Base-by-base conservation (phyloP, 2,113 vertebrate genomes). In the Sterrhoptilus dennistouni region DNA sequence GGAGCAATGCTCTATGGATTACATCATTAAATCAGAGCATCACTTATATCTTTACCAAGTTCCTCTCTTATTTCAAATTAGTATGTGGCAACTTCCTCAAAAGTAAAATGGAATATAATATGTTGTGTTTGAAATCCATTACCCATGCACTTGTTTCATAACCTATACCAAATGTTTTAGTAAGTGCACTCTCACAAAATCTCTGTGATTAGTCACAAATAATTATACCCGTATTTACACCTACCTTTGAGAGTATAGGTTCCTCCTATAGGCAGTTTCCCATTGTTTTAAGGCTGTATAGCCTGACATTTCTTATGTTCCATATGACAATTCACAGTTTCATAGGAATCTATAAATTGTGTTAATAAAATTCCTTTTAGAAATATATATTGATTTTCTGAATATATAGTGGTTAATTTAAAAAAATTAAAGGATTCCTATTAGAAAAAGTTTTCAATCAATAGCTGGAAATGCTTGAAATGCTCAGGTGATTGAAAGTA, bases 191-290 rank as follows among this genome's bases (percentile, higher is more conserved):
- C 70, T 95, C 69, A 85, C 27, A 57, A 74, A 91, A 38, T 42
- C 33, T 91, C 44, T 68, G 45, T 66, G 76, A 87, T 84, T 80
- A 79, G 45, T 80, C 53, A 69, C 33, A 93, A 91, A 60, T 92
- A 89, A 94, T 94, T 87, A 61, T 54, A 82, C 72, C 56, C 47
- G 50, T 80, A 92, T 95, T 95, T 93, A 70, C 64, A 45, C n/a
- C 25, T 81, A 31, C 11, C 3, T 64, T 93, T 90, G 76, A 65
- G 22, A 88, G 35, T 38, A 77, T 12, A 77, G 66, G 23, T 90
- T 42, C 61, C 59, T 79, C 54, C 75, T 87, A 63, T 29, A 56
- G 68, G 38, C 75, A 86, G 35, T 76, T 96, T 94, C 86, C 42
- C 42, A 56, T 88, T 69, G 42, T 72, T 90, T 86, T 45, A 86